A percentile compares a stretch with the other conserved stretches of the same genome.
These are phyloP conservation scores for Morinoia aosen DNA, from an alignment of 2,888 invertebrate species.

Conservation along the genomic window DNA sequence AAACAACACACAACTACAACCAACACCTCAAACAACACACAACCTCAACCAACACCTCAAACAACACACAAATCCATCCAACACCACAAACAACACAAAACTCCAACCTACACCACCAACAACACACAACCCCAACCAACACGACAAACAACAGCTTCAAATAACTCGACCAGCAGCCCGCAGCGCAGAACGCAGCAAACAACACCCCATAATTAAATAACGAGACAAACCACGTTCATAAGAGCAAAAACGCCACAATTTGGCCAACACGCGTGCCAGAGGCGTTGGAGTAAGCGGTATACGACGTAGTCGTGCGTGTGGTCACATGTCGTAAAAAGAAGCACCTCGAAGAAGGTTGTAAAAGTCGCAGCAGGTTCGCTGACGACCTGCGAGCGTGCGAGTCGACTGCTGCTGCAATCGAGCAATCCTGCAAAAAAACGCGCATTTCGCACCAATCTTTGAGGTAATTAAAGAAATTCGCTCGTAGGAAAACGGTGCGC, in stretches of 20 bases:
- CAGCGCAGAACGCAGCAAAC: too few relatives aligned
- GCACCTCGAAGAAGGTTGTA: neutral
- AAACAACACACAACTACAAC: too few relatives aligned
- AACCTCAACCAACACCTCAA: too few relatives aligned
- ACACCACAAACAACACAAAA: too few relatives aligned
- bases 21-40: too few relatives aligned
- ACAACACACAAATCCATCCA: too few relatives aligned
- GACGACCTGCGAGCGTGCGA: neutral
- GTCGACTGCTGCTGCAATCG: neutral
- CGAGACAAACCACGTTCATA: neutral
- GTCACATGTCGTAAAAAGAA: conserved; percentile 3
- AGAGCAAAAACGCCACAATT: neutral
- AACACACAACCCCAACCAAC: too few relatives aligned
- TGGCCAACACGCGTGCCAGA: neutral
- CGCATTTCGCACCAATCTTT: neutral
- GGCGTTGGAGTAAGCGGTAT: neutral
- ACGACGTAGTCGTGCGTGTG: conserved; percentile 7
- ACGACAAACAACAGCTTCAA: too few relatives aligned
- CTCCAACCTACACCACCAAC: too few relatives aligned
- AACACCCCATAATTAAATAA: neutral
- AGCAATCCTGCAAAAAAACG: neutral
- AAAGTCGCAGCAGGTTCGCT: neutral
- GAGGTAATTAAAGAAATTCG: neutral
- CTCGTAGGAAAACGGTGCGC: neutral
- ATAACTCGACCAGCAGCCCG: too few relatives aligned